A percentile compares a stretch with the other conserved stretches of the same genome.
Evolutionary conservation across 2,113 vertebrate species (phyloP).

Genomic region (Haplochromis burtoni): DNA sequence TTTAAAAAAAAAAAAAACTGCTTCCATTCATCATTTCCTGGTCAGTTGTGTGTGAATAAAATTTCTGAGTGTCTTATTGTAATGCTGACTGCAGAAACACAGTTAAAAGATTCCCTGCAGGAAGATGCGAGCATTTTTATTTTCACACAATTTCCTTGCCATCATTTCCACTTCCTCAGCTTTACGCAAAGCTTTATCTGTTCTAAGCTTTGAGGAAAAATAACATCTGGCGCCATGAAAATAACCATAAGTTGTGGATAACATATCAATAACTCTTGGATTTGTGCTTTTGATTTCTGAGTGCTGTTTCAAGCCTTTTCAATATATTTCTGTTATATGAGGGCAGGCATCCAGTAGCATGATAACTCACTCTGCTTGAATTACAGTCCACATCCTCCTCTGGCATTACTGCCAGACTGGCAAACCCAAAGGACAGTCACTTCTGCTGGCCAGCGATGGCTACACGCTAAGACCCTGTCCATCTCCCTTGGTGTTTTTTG

Average conservation of each 20-base stretch:
- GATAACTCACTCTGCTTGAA: background rate
- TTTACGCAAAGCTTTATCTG: background rate
- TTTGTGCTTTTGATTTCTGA: background rate
- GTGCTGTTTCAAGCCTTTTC: background rate
- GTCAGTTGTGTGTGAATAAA: background rate
- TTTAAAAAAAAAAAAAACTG: background rate
- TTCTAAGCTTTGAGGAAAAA: background rate
- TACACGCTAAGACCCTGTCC: conserved; percentile 7
- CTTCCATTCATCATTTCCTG: background rate
- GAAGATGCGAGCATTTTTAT: background rate
- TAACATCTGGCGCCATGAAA: background rate
- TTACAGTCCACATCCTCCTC: background rate
- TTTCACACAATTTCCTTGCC: background rate
- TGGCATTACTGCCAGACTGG: background rate
- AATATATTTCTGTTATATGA: background rate
- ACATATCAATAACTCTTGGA: background rate
- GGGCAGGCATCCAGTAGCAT: background rate
- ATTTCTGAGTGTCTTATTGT: background rate
- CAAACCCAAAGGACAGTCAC: conserved; percentile 8
- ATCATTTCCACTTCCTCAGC: background rate
- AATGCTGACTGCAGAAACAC: background rate
- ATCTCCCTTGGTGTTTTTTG: background rate
- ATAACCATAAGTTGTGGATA: background rate
- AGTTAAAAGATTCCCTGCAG: background rate
- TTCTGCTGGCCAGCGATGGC: background rate